Conservation (phyloP, 2,888 invertebrate genomes). For the Laothoe populi region DNA sequence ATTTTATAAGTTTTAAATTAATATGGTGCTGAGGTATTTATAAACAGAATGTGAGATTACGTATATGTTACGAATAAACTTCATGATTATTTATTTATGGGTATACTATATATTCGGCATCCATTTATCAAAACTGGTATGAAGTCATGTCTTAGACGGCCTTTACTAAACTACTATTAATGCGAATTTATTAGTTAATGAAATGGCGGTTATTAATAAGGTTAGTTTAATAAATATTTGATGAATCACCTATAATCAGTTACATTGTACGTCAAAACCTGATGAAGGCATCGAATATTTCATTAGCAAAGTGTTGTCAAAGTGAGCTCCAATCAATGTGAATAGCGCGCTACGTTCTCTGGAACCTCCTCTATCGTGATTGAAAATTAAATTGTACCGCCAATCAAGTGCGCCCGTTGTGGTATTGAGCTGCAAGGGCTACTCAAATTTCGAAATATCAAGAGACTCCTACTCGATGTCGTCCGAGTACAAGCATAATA, state of each 20-base stretch:
- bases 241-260: conserved; percentile 6
- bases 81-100: background rate
- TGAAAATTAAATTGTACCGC: conserved; percentile 67
- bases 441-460: conserved; percentile 43
- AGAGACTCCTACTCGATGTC: conserved; percentile 38
- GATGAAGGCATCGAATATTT: conserved; percentile 36
- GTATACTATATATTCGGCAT: background rate
- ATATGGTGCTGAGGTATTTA: too few species aligned
- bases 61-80: too few species aligned
- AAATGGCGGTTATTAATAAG: too few species aligned
- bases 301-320: conserved; percentile 31
- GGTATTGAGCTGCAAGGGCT: conserved; percentile 42
- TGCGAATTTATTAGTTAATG: background rate
- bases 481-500: conserved; percentile 34
- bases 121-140: background rate
- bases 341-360: conserved; percentile 40
- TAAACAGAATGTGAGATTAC: too few species aligned
- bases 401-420: conserved; percentile 51
- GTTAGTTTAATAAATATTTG: background rate
- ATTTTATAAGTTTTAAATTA: too few species aligned
- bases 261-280: conserved; percentile 19
- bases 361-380: conserved; percentile 51
- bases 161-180: background rate
- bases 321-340: conserved; percentile 53
- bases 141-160: background rate